A percentile compares a stretch with the other conserved stretches of the same genome.
phyloP scores from a whole-genome alignment of 2,113 vertebrate genomes.

The Poeciliopsis retropinna region DNA sequence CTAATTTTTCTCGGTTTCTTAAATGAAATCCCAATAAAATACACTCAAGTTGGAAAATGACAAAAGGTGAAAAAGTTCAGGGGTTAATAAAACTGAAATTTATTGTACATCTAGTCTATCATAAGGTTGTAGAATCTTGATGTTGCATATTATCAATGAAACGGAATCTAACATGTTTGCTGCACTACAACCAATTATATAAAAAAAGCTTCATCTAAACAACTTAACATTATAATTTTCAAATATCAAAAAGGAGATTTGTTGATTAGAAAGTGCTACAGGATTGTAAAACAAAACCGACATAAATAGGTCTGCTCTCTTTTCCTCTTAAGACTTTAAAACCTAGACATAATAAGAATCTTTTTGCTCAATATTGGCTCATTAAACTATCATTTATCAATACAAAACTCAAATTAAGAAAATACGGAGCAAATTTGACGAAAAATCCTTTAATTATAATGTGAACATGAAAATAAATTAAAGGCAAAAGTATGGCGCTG shows the following conservation, averaged over 20 bases:
- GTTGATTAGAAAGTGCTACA: not conserved
- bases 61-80: not conserved
- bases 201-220: not conserved
- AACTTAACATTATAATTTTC: not conserved
- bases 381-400: not conserved
- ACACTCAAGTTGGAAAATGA: not conserved
- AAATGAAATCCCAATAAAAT: not conserved
- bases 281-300: not conserved
- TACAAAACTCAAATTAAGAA: not conserved
- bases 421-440: not conserved
- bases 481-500: not conserved
- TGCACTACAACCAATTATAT: not conserved
- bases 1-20: not conserved
- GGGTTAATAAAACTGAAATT: not conserved
- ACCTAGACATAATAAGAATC: not conserved
- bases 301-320: not conserved
- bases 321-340: not conserved
- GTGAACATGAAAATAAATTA: not conserved
- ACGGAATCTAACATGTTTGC: not conserved
- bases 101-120: not conserved
- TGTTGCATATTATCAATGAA: not conserved
- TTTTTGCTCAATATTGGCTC: not conserved
- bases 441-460: not conserved
- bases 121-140: not conserved
- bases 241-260: not conserved